Percentiles rank a stretch among this genome's conserved stretches.
phyloP scores from a whole-genome alignment of 2,113 vertebrate species.

The Ascaphus truei region DNA sequence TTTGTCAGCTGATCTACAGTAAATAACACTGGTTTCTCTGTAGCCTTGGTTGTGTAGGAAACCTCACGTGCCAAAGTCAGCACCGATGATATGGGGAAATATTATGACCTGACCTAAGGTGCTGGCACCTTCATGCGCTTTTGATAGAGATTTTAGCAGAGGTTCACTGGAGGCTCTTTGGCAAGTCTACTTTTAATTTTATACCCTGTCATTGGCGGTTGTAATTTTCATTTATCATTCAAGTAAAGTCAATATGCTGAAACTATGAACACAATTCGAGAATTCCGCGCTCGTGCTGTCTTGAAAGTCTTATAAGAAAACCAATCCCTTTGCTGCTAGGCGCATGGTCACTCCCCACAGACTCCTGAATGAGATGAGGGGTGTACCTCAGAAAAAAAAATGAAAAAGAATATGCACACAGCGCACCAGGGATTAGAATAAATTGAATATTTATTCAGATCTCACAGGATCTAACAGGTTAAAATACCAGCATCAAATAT shows the following conservation, averaged over 20 bases:
- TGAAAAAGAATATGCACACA: too few species aligned
- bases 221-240: background rate
- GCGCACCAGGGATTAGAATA: too few species aligned
- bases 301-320: too few species aligned
- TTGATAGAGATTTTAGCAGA: background rate
- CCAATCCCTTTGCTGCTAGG: too few species aligned
- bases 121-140: background rate
- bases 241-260: background rate
- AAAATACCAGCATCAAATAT: too few species aligned
- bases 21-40: background rate
- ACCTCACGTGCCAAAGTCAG: slow-evolving; percentile 1
- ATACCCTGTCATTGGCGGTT: background rate
- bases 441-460: too few species aligned
- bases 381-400: too few species aligned
- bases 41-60: slow-evolving; percentile 9
- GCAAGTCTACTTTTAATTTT: background rate
- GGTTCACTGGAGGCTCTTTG: background rate
- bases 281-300: too few species aligned
- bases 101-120: background rate
- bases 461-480: too few species aligned
- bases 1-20: background rate
- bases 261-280: too few species aligned
- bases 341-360: too few species aligned
- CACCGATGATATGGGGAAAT: background rate
- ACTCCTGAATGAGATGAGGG: too few species aligned